Conservation (phyloP, 2,113 vertebrate genomes). For the Aspiorhynchus laticeps region DNA sequence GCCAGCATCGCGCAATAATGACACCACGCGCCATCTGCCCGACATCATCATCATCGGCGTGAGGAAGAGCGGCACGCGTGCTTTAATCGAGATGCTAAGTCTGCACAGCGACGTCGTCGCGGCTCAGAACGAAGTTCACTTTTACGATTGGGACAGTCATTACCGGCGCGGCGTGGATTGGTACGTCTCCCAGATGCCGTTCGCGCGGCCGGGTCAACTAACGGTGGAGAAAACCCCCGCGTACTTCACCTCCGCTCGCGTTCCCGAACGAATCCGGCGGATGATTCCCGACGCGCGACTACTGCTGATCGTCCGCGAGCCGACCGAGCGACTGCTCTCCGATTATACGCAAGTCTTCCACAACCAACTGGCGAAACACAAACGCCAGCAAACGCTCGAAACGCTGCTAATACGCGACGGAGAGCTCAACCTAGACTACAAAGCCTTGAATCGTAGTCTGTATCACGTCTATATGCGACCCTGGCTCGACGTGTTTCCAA, state of each 20-base stretch:
- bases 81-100: too few species aligned
- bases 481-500: conserved; percentile 90
- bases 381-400: conserved; percentile 87
- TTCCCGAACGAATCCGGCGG: conserved; percentile 85
- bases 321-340: conserved; percentile 90
- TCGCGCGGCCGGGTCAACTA: too few species aligned
- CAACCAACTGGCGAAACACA: conserved; percentile 94
- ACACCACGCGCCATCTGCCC: too few species aligned
- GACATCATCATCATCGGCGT: too few species aligned
- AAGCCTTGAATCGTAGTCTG: conserved; percentile 95
- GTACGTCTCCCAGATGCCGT: too few species aligned
- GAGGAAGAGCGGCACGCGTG: too few species aligned
- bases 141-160: too few species aligned
- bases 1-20: too few species aligned
- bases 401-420: conserved; percentile 85
- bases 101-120: too few species aligned
- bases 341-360: conserved; percentile 97
- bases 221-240: too few species aligned
- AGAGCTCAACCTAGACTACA: conserved; percentile 90
- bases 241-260: conserved; percentile 88
- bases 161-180: too few species aligned
- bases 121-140: too few species aligned
- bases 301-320: conserved; percentile 93
- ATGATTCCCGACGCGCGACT: conserved; percentile 86
- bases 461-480: conserved; percentile 90